Conservation (phyloP, 92 coral and sea anemone genomes). For the Phenganax subtilis region DNA sequence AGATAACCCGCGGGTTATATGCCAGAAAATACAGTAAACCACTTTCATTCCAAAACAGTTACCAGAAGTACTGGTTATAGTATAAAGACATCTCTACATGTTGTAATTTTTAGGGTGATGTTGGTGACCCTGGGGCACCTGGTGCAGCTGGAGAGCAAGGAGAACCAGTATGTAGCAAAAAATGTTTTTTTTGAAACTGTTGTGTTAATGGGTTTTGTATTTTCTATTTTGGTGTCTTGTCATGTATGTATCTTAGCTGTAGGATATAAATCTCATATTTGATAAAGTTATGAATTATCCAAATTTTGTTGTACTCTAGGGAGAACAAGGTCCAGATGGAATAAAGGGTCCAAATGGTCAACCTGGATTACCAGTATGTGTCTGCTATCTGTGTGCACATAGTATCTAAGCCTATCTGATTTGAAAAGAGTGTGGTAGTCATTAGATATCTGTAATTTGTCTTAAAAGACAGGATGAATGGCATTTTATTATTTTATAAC, state of each 20-base stretch:
- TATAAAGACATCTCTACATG: not conserved
- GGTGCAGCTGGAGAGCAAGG: conserved; percentile 14
- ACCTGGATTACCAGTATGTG: conserved; percentile 25
- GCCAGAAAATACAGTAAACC: no score
- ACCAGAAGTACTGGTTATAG: no score
- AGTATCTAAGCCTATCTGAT: no score
- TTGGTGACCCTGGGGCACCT: conserved; percentile 27
- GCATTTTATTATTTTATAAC: not conserved
- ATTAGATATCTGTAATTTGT: no score
- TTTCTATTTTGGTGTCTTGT: no score
- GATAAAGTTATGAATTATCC: no score
- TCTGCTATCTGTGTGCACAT: not conserved
- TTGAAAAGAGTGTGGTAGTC: no score
- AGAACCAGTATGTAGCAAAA: conserved; percentile 15
- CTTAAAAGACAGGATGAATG: not conserved
- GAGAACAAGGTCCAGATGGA: conserved; percentile 12
- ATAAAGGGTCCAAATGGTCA: conserved; percentile 18
- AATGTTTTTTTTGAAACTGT: no score
- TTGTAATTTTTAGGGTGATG: conserved; percentile 22
- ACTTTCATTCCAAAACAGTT: no score
- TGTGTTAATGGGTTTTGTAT: not conserved
- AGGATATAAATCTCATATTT: no score
- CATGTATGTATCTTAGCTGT: no score
- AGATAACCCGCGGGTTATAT: no score
- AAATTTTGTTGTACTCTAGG: not conserved